Conservation (phyloP, 2,797 vertebrate genomes). For the Rhincodon typus region DNA sequence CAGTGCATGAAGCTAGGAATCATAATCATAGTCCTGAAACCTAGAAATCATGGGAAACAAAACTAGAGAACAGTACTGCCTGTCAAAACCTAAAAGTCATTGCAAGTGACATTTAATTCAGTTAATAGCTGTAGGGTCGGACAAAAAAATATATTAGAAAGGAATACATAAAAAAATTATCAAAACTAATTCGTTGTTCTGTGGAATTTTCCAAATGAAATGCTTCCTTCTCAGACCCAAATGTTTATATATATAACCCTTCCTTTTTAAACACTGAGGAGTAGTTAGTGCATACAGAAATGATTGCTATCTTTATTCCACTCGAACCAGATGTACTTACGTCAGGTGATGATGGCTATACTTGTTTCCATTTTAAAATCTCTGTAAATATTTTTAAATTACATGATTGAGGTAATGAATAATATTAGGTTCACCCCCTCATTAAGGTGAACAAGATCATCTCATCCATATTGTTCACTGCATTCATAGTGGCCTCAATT, state of each 20-base stretch:
- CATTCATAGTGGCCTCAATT: neutral
- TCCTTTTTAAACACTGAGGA: neutral
- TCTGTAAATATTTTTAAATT: neutral
- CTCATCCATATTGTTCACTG: slow-evolving; percentile 16
- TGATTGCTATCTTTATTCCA: slow-evolving; percentile 17
- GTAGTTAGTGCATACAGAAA: neutral
- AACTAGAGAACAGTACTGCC: neutral
- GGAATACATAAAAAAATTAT: neutral
- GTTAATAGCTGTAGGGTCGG: neutral
- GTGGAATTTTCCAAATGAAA: neutral
- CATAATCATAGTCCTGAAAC: neutral
- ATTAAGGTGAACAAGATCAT: neutral
- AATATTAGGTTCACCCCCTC: neutral
- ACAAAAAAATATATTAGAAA: slow-evolving; percentile 17
- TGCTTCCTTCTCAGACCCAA: neutral
- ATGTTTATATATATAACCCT: neutral
- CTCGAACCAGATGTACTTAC: neutral
- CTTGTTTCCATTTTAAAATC: neutral
- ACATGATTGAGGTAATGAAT: neutral
- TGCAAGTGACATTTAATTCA: neutral
- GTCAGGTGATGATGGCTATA: neutral
- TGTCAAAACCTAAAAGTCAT: neutral
- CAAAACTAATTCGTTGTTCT: neutral
- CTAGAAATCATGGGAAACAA: neutral
- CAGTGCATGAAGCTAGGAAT: neutral